Evolutionary conservation across 2,797 vertebrate species (phyloP), one percentile per base, ranked within the genome.

Genomic region (Ibycter americanus): DNA sequence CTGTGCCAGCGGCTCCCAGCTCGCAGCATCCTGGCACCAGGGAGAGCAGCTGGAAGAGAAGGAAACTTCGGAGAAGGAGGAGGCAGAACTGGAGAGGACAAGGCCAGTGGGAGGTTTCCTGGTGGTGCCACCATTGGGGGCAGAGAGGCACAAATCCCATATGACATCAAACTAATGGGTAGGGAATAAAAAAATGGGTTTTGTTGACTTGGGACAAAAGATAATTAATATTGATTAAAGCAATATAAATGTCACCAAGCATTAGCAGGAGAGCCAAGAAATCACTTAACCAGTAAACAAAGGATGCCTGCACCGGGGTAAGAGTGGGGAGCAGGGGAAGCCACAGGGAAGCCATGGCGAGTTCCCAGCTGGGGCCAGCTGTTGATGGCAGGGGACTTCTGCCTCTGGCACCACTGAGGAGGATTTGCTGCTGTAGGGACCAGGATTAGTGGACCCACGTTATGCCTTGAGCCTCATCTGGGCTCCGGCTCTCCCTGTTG

Each of bases 141-240:
- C 34, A 36, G 42, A 36, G 25, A 73, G 36, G 87, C 49, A 17
- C 76, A 42, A n/a, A 63, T 54, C 67, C 51, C 0, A 0, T 3
- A 0, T 23, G 66, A 27, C 27, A 20, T 44, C 62, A 32, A 72
- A 74, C 42, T 25, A 2, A 5, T 0, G 51, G 46, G 58, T 4
- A 58, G 20, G 77, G 78, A 77, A 63, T 62, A 0, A 36, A 77
- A 87, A 81, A 63, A 49, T 0, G n/a, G 16, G 12, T 10, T 44
- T 72, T 46, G 77, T 91, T 77, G 80, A 36, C 34, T 67, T 44
- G 87, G 85, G 80, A 80, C 44, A 61, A 77, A 93, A 83, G 83
- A 23, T 67, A 92, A 96, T 91, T 79, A 82, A 93, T 93, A 96
- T 89, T 81, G 91, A 97, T 95, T 93, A 61, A 87, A 94, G 67